Evolutionary conservation across 2,888 invertebrate genomes (phyloP).

Genomic region (Allophyes oxyacanthae): DNA sequence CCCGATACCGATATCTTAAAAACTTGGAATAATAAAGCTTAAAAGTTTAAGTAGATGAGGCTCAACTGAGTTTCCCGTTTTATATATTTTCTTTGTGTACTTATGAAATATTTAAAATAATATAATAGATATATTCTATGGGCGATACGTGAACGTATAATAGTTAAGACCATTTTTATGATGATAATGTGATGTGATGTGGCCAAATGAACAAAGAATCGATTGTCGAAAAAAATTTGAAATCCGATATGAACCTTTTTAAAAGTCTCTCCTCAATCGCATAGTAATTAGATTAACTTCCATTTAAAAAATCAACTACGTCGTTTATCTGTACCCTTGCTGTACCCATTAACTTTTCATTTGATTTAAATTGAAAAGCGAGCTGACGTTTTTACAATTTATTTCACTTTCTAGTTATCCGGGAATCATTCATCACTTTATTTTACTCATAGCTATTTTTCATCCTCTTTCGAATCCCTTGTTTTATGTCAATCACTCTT

Average conservation of each 20-base stretch:
- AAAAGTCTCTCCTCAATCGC: no score
- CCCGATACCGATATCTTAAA: constrained; percentile 25
- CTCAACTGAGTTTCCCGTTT: constrained; percentile 5
- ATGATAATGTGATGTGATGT: no score
- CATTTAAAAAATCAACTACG: constrained; percentile 28
- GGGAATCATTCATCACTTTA: constrained; percentile 35
- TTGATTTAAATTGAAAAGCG: constrained; percentile 24
- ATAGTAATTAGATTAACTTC: constrained; percentile 38
- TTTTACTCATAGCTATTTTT: constrained; percentile 20
- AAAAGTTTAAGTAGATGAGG: constrained; percentile 8
- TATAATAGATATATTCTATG: no score
- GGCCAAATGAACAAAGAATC: no score
- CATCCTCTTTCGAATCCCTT: constrained; percentile 2
- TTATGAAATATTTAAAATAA: no score
- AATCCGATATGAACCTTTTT: no score
- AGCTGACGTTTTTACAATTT: constrained; percentile 37
- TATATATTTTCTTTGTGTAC: no score
- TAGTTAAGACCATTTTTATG: no score
- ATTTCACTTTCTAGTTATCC: constrained; percentile 19
- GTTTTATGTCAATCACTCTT: constrained; percentile 6
- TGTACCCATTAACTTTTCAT: constrained; percentile 21
- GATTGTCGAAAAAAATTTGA: no score
- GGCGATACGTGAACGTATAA: no score
- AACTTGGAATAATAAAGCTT: no score
- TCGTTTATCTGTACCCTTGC: constrained; percentile 21